Evolutionary conservation across 2,797 vertebrate genomes (phyloP).

Genomic region (Chloroceryle amazona): DNA sequence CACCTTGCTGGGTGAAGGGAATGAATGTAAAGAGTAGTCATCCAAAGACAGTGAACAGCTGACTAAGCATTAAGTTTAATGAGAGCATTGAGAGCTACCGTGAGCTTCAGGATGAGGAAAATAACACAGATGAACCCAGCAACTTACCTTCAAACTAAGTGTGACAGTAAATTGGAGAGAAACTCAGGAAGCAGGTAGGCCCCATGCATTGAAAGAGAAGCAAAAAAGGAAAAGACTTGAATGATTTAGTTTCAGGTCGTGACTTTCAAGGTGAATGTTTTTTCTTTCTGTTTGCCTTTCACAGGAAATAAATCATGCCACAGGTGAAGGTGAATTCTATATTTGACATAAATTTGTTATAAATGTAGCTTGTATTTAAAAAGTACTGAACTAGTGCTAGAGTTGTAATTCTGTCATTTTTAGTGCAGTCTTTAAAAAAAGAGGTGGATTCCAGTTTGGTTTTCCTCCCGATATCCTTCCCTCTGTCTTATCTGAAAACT

Average conservation of each 20-base stretch:
- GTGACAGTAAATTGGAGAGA: not conserved
- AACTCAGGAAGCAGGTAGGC: not conserved
- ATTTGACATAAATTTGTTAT: not conserved
- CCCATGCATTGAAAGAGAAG: not conserved
- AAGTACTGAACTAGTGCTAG: not conserved
- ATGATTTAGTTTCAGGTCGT: not conserved
- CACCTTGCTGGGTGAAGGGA: not conserved
- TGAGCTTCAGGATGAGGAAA: not conserved
- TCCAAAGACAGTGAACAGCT: not conserved
- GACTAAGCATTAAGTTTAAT: constrained; percentile 5
- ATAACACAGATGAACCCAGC: not conserved
- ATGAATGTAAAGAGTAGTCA: not conserved
- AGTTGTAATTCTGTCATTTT: not conserved
- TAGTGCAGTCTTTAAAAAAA: not conserved
- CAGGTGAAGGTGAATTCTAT: not conserved
- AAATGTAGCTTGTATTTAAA: not conserved
- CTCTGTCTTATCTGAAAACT: not conserved
- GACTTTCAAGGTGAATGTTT: not conserved
- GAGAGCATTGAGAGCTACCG: not conserved
- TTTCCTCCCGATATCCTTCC: fast-evolving
- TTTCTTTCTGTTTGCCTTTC: not conserved
- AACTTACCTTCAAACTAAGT: not conserved
- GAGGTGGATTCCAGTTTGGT: not conserved
- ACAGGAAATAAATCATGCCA: not conserved
- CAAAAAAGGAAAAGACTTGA: not conserved